Evolutionary conservation across 2,888 invertebrate species (phyloP).

Genomic region (Hartigia nigra): DNA sequence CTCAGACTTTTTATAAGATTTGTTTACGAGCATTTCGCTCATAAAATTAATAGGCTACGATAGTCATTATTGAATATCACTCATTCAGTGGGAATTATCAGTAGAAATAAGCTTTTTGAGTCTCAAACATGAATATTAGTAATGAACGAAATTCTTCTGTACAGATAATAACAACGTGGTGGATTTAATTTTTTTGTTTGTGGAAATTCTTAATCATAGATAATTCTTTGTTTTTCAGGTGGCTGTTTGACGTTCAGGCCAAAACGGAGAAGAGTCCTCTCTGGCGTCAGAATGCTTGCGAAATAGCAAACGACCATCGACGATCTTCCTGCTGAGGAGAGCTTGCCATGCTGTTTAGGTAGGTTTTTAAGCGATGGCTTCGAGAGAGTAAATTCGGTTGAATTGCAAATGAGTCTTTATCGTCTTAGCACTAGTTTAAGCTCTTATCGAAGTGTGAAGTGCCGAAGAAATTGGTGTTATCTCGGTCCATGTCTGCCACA

Average conservation of each 20-base stretch:
- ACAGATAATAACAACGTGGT: not conserved
- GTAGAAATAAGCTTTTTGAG: not conserved
- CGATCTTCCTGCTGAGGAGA: slow-evolving; percentile 59
- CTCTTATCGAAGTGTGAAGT: not conserved
- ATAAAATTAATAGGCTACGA: not conserved
- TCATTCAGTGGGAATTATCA: not conserved
- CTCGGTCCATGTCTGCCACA: slow-evolving; percentile 55
- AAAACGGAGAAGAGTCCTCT: slow-evolving; percentile 50
- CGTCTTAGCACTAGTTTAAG: not conserved
- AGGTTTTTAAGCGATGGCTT: not conserved
- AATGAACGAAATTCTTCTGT: not conserved
- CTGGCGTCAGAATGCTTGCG: slow-evolving; percentile 57
- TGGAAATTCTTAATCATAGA: not conserved
- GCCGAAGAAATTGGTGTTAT: slow-evolving; percentile 37
- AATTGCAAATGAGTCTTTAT: not conserved
- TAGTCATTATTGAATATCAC: not conserved
- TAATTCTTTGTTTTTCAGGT: slow-evolving; percentile 48
- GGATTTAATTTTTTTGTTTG: not conserved
- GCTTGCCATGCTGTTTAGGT: slow-evolving; percentile 64
- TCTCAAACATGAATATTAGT: not conserved
- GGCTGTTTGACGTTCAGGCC: slow-evolving; percentile 56
- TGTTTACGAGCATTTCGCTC: not conserved
- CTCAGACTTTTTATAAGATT: not conserved
- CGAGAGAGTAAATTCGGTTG: not conserved
- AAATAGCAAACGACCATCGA: slow-evolving; percentile 56